Base-by-base conservation (phyloP, 2,888 invertebrate species). In the Minunthozetes semirufus region DNA sequence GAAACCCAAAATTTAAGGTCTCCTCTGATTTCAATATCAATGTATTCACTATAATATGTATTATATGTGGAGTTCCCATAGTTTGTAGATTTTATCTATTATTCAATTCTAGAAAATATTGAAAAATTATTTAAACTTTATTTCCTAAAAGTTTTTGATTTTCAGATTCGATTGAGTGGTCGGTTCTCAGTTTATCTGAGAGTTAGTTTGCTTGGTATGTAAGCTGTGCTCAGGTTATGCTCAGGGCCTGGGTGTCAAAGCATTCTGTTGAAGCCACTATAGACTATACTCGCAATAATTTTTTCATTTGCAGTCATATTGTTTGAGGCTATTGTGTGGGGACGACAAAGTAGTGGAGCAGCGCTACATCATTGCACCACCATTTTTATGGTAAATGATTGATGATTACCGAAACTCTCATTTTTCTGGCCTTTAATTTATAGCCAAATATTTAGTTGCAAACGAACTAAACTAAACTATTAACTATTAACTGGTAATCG, bases 351-450 rank as follows among this genome's bases (percentile, higher is more conserved):
- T 42, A 13, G 11, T 42, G 50, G 50, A 19, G 19, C 50, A n/a
- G 19, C 50, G n/a, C 50, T 6, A 33, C 48, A 48, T 5, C 25
- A 22, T 2, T 22, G 59, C 59, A 66, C 63, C n/a, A 38, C 63
- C 33, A 66, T 19, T 66, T 59, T 38, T 66, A 66, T 66, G 27
- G 38, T 19, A 66, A 66, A 66, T 66, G 63, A 66, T 66, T 66
- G 63, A 66, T 66, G 63, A 66, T 33, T 38, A 66, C 63, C 15
- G 27, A 38, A 66, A 66, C 59, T 38, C 29, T 66, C 38, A 66
- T 66, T 66, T 66, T 66, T 66, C 38, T 63, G 19, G n/a, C 15
- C 63, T 66, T 66, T 38, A 66, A 66, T 66, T 66, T 66, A 66
- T 33, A 29, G 63, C 15, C 9, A 66, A 66, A 66, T 66, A 38